Evolutionary conservation across 2,113 vertebrate species (phyloP), one percentile per base, ranked within the genome.

Genomic region (Tursiops truncatus): DNA sequence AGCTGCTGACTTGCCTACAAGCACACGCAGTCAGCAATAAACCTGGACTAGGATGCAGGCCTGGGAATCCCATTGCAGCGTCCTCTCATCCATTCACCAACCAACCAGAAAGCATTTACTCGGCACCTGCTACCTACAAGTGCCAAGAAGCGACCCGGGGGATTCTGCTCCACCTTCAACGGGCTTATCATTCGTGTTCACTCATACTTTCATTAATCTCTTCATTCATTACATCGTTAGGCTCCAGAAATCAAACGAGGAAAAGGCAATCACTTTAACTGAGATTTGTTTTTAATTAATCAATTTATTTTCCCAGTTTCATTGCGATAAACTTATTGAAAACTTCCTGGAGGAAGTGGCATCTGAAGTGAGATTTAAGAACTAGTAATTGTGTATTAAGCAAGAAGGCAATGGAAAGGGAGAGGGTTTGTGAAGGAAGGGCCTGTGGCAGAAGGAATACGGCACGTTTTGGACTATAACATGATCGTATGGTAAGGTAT

Each of bases 201-300:
- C 3, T 8, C 14, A 2, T 26, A 20, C 18, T 67, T 89, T 47
- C 26, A n/a, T 33, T 23, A 36, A 17, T 23, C 5, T 70, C 84
- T 73, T 93, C 33, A 26, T 15, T 62, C 71, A 68, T n/a, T 36
- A 63, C 4, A 18, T 71, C 8, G 0, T 47, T 13, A 89, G 80
- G 23, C 36, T 86, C 80, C 26, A 83, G 38, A 53, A 79, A 95
- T 44, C 85, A 80, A 47, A 70, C 47, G n/a, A 83, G 25, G 83
- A 65, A 87, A 95, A 89, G 36, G 41, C 4, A n/a, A 83, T 53
- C 68, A 76, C 36, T 65, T 71, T 62, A 68, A 38, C 50, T 8
- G 38, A 44, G 25, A 82, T 8, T 62, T 67, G 47, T 18, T 47
- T 50, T 83, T 31, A 91, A 47, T 44, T 15, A 23, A 47, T 15